phyloP scores from a whole-genome alignment of 2,113 vertebrate genomes.

The Gymnarchus niloticus region DNA sequence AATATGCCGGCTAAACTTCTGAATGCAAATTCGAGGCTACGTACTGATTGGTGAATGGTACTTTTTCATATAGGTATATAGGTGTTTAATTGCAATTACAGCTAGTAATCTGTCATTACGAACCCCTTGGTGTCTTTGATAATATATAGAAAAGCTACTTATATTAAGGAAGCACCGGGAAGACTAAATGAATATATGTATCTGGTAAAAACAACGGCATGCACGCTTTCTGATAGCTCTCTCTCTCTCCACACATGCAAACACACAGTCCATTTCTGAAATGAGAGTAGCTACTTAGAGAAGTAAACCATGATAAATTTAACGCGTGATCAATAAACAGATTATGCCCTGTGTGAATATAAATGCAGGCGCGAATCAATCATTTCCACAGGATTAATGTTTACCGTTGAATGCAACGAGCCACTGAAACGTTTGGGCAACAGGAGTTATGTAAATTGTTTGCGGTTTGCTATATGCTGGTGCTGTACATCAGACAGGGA shows the following conservation, averaged over 20 bases:
- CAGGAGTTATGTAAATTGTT: conserved; percentile 37
- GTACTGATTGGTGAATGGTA: background rate
- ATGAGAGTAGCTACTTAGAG: conserved; percentile 30
- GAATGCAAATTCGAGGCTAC: background rate
- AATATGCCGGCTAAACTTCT: background rate
- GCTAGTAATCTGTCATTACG: background rate
- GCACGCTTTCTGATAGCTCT: background rate
- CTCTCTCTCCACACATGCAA: conserved; percentile 18
- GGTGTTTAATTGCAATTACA: conserved; percentile 2
- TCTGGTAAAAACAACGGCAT: background rate
- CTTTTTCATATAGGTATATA: background rate
- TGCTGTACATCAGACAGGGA: background rate
- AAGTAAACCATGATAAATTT: conserved; percentile 40
- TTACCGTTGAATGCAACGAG: conserved; percentile 24
- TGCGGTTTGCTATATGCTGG: conserved; percentile 8
- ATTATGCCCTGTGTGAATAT: conserved; percentile 37
- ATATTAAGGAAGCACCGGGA: background rate
- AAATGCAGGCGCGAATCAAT: conserved; percentile 31
- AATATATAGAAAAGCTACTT: background rate
- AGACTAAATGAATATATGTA: background rate
- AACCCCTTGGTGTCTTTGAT: background rate
- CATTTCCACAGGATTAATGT: conserved; percentile 13
- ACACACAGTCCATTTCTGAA: conserved; percentile 27
- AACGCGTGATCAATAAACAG: conserved; percentile 39
- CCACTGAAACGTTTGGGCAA: conserved; percentile 35